Conservation (phyloP, 2,888 invertebrate genomes). For the Diabrotica balteata region DNA sequence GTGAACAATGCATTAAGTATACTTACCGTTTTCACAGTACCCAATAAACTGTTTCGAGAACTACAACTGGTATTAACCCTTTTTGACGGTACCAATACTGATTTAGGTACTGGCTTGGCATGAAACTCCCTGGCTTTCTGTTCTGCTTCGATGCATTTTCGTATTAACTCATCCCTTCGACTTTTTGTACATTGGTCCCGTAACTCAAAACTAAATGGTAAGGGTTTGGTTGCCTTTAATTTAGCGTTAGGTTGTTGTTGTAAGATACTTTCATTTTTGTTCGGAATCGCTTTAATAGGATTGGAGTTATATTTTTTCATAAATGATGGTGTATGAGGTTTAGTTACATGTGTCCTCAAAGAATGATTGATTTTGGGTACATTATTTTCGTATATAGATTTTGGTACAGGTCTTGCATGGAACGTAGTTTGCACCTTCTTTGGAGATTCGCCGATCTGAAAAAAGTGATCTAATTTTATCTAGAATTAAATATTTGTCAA, state of each 20-base stretch:
- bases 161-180: constrained; percentile 69
- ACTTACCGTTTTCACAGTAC: background rate
- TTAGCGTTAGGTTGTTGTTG: constrained; percentile 10
- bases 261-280: constrained; percentile 12
- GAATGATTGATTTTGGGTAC: constrained; percentile 46
- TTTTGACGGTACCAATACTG: constrained; percentile 12
- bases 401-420: constrained; percentile 71
- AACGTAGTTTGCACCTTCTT: constrained; percentile 53
- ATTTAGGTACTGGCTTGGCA: constrained; percentile 72
- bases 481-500: background rate
- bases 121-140: constrained; percentile 72
- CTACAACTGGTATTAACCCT: background rate
- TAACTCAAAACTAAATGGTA: constrained; percentile 76
- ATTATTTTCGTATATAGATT: constrained; percentile 60
- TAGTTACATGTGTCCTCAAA: constrained; percentile 25
- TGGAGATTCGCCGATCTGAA: constrained; percentile 24
- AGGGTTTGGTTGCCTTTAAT: constrained; percentile 38
- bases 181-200: constrained; percentile 66
- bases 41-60: background rate
- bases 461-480: background rate
- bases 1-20: background rate
- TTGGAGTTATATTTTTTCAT: constrained; percentile 33
- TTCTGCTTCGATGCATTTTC: constrained; percentile 65
- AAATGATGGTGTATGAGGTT: constrained; percentile 44
- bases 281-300: background rate